Conservation (phyloP, 2,888 invertebrate genomes). For the Drosophila paranaensis region DNA sequence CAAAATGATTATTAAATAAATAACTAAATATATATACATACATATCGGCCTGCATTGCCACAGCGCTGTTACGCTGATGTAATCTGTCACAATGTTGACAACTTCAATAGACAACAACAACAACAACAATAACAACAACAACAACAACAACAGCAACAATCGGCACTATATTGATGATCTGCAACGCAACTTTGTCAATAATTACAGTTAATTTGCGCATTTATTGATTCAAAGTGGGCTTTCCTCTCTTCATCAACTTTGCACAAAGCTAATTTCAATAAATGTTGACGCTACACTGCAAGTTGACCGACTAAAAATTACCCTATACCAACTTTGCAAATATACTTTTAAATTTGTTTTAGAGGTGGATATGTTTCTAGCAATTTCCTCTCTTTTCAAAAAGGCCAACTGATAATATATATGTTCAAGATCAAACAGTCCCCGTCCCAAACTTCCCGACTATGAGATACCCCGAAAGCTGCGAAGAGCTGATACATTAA, state of each 20-base stretch:
- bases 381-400: too few relatives aligned
- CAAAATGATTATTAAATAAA: background rate
- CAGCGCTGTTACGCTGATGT: constrained; percentile 44
- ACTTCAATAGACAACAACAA: background rate
- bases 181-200: constrained; percentile 44
- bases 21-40: background rate
- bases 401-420: too few relatives aligned
- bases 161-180: constrained; percentile 30
- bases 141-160: constrained; percentile 17
- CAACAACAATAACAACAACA: too few relatives aligned
- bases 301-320: background rate
- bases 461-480: too few relatives aligned
- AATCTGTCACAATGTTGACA: constrained; percentile 43
- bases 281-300: background rate
- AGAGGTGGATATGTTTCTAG: too few relatives aligned
- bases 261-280: constrained; percentile 16
- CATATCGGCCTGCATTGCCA: constrained; percentile 10
- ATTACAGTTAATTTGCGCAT: constrained; percentile 58
- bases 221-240: constrained; percentile 48
- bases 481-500: too few relatives aligned
- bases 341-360: too few relatives aligned
- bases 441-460: too few relatives aligned
- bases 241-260: constrained; percentile 12
- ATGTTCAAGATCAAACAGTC: too few relatives aligned
- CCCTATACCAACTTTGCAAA: background rate